phyloP scores from a whole-genome alignment of 2,888 invertebrate species.

The Odontomyia ornata region DNA sequence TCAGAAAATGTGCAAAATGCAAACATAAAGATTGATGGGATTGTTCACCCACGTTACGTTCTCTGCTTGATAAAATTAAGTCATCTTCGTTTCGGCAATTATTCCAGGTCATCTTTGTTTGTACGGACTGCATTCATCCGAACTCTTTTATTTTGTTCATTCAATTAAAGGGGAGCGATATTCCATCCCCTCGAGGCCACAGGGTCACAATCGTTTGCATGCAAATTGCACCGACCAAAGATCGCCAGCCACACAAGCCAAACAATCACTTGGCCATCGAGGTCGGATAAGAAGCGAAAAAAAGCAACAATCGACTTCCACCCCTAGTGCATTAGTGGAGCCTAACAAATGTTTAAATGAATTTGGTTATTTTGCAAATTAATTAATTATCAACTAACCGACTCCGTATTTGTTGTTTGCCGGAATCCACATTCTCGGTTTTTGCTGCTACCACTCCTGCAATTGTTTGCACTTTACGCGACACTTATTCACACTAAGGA shows the following conservation, averaged over 20 bases:
- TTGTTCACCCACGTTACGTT: not conserved
- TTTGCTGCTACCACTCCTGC: not conserved
- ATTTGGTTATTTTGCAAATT: not conserved
- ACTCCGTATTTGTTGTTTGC: conserved; percentile 64
- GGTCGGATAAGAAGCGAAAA: not conserved
- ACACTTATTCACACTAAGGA: not conserved
- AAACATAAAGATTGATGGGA: conserved; percentile 11
- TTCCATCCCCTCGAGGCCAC: not conserved
- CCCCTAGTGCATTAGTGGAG: not conserved
- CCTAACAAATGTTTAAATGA: not conserved
- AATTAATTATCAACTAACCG: conserved; percentile 58
- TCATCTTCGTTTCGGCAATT: not conserved
- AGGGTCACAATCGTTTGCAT: not conserved
- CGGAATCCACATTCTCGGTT: conserved; percentile 61
- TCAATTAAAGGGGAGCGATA: conserved; percentile 8
- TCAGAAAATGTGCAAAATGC: conserved; percentile 7
- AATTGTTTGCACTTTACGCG: not conserved
- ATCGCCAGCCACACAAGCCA: not conserved
- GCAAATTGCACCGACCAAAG: not conserved
- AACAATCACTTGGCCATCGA: not conserved
- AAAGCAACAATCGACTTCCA: not conserved
- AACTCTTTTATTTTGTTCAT: conserved; percentile 3
- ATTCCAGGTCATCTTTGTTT: conserved; percentile 8
- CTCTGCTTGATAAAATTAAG: not conserved
- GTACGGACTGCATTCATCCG: not conserved